Percentiles rank a stretch among this genome's conserved stretches.
Evolutionary conservation across 1,140 invertebrate genomes (phyloP).

Genomic region (Platyscapa corneri): DNA sequence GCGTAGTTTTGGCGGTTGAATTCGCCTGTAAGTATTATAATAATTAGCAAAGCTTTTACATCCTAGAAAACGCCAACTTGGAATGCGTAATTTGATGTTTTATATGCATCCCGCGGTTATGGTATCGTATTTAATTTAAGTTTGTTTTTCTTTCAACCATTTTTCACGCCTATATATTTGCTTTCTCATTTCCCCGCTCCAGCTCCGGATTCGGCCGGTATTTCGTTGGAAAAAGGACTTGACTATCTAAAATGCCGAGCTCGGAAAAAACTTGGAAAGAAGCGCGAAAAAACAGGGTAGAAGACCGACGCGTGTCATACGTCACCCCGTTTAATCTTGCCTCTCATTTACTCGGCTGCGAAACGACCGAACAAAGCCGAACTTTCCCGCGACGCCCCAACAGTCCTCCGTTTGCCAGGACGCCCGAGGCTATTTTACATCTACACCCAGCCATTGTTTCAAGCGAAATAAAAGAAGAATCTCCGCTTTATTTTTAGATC

Average conservation of each 20-base stretch:
- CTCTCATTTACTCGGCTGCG: constrained; percentile 68
- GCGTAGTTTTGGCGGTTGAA: no score
- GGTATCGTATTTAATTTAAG: neutral
- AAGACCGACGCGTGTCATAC: constrained; percentile 60
- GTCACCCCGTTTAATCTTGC: constrained; percentile 70
- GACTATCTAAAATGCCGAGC: constrained; percentile 57
- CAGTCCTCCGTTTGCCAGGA: neutral
- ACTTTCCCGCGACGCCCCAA: constrained; percentile 47
- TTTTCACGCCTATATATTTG: neutral
- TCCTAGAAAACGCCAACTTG: neutral
- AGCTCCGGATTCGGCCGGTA: constrained; percentile 33
- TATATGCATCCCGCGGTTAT: neutral
- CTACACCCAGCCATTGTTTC: constrained; percentile 40
- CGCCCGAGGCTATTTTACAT: constrained; percentile 40
- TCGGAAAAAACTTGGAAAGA: constrained; percentile 33
- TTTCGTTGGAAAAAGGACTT: constrained; percentile 28
- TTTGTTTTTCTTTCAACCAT: neutral
- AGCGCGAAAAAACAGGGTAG: constrained; percentile 52
- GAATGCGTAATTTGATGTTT: neutral
- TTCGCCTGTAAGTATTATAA: neutral
- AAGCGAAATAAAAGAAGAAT: constrained; percentile 27
- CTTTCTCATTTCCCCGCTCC: neutral
- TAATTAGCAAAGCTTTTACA: neutral
- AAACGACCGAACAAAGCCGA: constrained; percentile 63
- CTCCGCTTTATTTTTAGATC: constrained; percentile 35